Base-by-base conservation (phyloP, 2,113 vertebrate species). In the Apodemus speciosus region DNA sequence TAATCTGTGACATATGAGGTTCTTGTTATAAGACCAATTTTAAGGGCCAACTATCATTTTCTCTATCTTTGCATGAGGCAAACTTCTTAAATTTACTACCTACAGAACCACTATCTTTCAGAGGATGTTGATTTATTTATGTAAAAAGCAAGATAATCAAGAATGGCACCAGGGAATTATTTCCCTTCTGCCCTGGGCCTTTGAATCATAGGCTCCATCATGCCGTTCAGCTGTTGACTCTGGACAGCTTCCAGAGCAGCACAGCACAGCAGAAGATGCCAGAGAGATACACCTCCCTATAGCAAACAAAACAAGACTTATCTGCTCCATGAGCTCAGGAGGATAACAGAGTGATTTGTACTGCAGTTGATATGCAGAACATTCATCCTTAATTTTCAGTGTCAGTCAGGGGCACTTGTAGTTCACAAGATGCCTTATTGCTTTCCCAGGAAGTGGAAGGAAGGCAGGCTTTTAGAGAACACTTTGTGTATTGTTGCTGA, bases 61-160 rank as follows among this genome's bases (percentile, higher is more conserved):
- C 93, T 94, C 64, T 85, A 88, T 97, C 86, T 97, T 97, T 94
- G 89, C 94, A 95, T 86, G 97, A 97, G 97, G 92, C 95, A 97
- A 97, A 97, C 86, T 18, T 79, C 83, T 95, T 80, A 98, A 96
- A 97, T 91, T 97, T 98, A 97, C 60, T 96, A 88, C 94, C 87
- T 96, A 91, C 62, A 92, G 71, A 80, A 94, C 97, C 94, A 97
- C 32, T 91, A 92, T 94, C 93, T 96, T 98, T 97, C 97, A 96
- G 95, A 93, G 89, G 95, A 97, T 4, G 66, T 96, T 98, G 98
- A 98, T 98, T 97, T 97, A 98, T 98, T 97, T 97, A 97, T 96
- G 96, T 86, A 97, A 96, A 97, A 98, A 97, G 89, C 91, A 96
- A 97, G 96, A 98, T 97, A 98, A 98, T 93, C 96, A 89, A 93